Conservation (phyloP, 2,797 vertebrate genomes). For the Poecilia picta region DNA sequence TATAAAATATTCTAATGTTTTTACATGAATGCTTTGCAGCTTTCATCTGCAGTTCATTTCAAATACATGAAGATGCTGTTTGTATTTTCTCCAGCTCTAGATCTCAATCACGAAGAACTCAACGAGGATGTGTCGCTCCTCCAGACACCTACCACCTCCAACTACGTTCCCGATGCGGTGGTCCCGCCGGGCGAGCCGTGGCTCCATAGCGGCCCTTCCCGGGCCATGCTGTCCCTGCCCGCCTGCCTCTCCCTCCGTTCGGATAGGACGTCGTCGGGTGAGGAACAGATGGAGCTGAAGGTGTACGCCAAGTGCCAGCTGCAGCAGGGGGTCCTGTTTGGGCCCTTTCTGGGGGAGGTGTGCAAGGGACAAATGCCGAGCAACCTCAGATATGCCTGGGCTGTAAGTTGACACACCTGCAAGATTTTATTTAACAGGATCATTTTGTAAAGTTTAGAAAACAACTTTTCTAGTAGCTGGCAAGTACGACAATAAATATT, state of each 20-base stretch:
- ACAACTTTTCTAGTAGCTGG: not conserved
- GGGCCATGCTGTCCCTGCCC: conserved; percentile 75
- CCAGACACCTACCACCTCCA: conserved; percentile 54
- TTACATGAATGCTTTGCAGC: not conserved
- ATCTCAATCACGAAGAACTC: conserved; percentile 56
- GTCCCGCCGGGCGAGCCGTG: conserved; percentile 68
- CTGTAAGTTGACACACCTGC: conserved; percentile 59
- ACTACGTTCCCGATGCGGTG: conserved; percentile 68
- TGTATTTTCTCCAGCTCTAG: conserved; percentile 43
- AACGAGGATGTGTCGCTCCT: conserved; percentile 54
- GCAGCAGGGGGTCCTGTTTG: conserved; percentile 69
- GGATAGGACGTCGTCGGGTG: conserved; percentile 21
- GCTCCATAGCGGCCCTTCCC: conserved; percentile 65
- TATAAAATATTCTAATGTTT: not conserved
- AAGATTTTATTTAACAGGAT: not conserved
- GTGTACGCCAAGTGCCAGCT: conserved; percentile 72
- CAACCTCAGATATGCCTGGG: conserved; percentile 76
- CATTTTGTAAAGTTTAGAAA: not conserved
- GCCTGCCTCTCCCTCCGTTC: conserved; percentile 68
- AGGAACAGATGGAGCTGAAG: conserved; percentile 57
- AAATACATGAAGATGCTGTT: not conserved
- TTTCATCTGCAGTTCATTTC: not conserved
- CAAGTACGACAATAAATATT: not conserved
- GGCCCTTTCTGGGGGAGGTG: conserved; percentile 75
- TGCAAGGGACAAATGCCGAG: conserved; percentile 56